Evolutionary conservation across 2,888 invertebrate genomes (phyloP), one percentile per base, ranked within the genome.

Genomic region (Cheilosia vulpina): DNA sequence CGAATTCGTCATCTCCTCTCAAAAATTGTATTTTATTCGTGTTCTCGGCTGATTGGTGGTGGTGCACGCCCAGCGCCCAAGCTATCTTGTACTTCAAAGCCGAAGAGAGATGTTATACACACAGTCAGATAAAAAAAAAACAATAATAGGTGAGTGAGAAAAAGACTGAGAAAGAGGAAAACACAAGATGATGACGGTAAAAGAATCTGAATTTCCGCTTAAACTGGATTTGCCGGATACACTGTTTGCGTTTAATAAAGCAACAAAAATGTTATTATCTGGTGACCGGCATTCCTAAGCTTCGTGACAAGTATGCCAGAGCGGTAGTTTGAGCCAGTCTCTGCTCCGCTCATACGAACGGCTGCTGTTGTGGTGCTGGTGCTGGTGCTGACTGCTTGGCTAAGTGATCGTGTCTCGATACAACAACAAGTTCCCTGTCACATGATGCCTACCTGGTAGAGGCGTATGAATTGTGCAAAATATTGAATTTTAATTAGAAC

Each of bases 171-270:
- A 68, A 63, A 79, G 57, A 69, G 57, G 47, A 52, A 17, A 80
- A 69, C 69, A 60, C 50, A 79, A 78, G 75, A 69, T 81, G 60
- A 80, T 84, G 87, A 78, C 87, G 87, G 88, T 87, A 82, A 85
- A 88, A 87, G 72, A 85, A 85, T 85, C 85, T 85, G 85, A 89
- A 88, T 89, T 89, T 89, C 89, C 89, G 89, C 87, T 89, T 87
- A 89, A 89, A 89, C 89, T 88, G 88, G 88, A 88, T 88, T 88
- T 87, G 87, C 88, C 89, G 89, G 89, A 89, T 89, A 88, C 38
- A 38, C 75, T 87, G 71, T 85, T 85, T 81, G 85, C 81, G 72
- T 85, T 85, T 72, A 85, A 81, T 81, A 85, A 85, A 85, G 81
- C 71, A 80, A 85, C 69, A 85, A 80, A 85, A 85, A 85, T 85